A percentile compares a stretch with the other conserved stretches of the same genome.
Evolutionary conservation across 64 coral and sea anemone genomes (phyloP).

Genomic region (Orbicella faveolata): DNA sequence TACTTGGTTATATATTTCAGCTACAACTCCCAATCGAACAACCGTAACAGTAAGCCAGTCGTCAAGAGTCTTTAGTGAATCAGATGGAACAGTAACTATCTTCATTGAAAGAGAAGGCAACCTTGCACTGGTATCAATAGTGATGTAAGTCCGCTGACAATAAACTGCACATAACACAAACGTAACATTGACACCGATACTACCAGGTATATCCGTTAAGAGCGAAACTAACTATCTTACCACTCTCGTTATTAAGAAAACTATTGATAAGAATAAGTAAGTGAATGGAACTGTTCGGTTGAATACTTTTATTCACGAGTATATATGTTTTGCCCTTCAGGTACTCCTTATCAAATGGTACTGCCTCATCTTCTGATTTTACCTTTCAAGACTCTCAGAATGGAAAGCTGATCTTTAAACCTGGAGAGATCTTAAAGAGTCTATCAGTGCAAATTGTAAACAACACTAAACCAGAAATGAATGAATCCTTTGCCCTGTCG

Average conservation of each 20-base stretch:
- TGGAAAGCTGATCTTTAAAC: not conserved
- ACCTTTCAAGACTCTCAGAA: not conserved
- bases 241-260: too few species aligned
- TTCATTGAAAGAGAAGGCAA: slow-evolving; percentile 10
- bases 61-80: not conserved
- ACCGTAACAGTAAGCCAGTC: not conserved
- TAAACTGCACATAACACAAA: too few species aligned
- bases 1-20: not conserved
- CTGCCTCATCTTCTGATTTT: not conserved
- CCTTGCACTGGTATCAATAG: not conserved
- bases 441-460: not conserved
- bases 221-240: too few species aligned
- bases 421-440: not conserved
- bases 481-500: not conserved
- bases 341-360: not conserved
- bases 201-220: not conserved
- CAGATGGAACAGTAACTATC: not conserved
- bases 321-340: not conserved
- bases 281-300: too few species aligned
- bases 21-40: not conserved
- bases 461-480: not conserved
- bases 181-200: not conserved
- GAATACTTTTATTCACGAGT: too few species aligned
- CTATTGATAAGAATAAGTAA: too few species aligned
- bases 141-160: not conserved